phyloP scores from a whole-genome alignment of 1,140 invertebrate genomes.

The Drosophila oshimai region DNA sequence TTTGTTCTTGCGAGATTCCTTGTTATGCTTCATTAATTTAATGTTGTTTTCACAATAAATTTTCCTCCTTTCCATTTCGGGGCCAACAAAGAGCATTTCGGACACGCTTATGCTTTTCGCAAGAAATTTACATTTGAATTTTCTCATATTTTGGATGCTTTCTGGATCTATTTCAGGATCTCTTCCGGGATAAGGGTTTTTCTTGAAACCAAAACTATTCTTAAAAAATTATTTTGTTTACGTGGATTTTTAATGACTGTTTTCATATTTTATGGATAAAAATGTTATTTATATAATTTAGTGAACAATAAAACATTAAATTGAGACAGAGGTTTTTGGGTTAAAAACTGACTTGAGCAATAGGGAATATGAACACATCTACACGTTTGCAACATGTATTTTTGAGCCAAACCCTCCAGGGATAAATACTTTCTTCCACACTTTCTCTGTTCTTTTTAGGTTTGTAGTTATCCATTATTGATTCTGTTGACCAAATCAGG shows the following conservation, averaged over 20 bases:
- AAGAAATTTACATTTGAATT: not conserved
- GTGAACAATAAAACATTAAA: no score
- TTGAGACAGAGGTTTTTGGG: no score
- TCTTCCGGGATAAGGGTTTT: not conserved
- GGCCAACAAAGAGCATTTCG: constrained; percentile 6
- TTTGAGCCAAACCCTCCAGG: no score
- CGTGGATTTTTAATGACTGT: no score
- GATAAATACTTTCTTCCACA: not conserved
- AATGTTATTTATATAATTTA: no score
- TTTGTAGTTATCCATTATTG: not conserved
- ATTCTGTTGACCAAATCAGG: constrained; percentile 1
- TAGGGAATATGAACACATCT: no score
- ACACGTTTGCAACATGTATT: no score
- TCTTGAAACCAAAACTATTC: no score
- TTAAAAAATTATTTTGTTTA: no score
- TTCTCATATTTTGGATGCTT: not conserved
- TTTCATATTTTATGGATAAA: no score
- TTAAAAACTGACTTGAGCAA: no score
- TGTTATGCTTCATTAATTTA: constrained; percentile 73
- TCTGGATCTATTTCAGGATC: not conserved
- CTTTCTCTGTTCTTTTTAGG: not conserved
- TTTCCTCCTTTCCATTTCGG: constrained; percentile 12
- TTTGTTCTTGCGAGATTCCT: constrained; percentile 35
- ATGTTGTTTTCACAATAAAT: constrained; percentile 56
- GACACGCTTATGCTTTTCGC: constrained; percentile 60